A percentile compares a stretch with the other conserved stretches of the same genome.
These are phyloP conservation scores for Cettia cetti DNA, from an alignment of 2,113 vertebrate species.

Conservation along the genomic window DNA sequence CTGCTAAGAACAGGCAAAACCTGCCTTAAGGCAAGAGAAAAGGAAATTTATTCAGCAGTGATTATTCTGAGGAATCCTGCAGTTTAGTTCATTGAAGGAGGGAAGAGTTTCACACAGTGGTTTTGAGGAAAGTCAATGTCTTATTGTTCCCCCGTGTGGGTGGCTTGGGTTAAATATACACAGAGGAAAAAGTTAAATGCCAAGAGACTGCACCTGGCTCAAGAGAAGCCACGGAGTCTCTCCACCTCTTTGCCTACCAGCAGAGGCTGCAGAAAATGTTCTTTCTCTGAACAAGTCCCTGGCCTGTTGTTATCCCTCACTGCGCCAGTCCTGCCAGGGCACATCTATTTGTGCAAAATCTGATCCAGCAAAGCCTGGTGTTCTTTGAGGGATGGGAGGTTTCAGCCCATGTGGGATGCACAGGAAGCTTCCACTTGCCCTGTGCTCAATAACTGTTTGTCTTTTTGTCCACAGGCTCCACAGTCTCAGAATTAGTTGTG, in stretches of 20 bases:
- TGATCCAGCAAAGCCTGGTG: not conserved
- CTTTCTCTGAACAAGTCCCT: not conserved
- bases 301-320: accelerated
- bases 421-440: not conserved
- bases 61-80: not conserved
- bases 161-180: not conserved
- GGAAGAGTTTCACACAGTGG: not conserved
- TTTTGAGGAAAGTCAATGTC: not conserved
- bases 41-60: not conserved
- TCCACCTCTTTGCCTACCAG: not conserved
- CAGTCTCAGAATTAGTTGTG: not conserved
- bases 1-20: not conserved
- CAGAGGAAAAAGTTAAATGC: not conserved
- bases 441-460: not conserved
- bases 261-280: not conserved
- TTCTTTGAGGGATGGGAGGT: not conserved
- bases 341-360: not conserved
- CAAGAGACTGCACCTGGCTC: not conserved
- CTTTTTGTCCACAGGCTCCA: not conserved
- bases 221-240: not conserved
- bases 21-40: not conserved
- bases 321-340: not conserved
- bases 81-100: not conserved
- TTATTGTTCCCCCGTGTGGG: accelerated
- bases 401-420: accelerated